Evolutionary conservation across 2,113 vertebrate species (phyloP).

Genomic region (Cricetomys ansorgei): DNA sequence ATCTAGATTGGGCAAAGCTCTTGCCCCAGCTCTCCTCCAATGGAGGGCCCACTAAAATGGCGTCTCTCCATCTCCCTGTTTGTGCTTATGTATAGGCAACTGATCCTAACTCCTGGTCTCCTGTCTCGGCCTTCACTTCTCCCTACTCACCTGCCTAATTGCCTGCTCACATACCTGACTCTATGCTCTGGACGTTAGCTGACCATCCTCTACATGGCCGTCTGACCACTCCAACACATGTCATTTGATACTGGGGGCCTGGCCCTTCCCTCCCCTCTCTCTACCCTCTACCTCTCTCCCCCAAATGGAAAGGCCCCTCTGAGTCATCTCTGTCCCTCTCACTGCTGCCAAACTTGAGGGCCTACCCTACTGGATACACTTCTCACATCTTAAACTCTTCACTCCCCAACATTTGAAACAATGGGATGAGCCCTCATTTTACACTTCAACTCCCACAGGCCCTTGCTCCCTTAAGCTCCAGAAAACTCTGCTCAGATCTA

Average conservation of each 20-base stretch:
- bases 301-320: not conserved
- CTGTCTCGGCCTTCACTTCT: not conserved
- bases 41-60: not conserved
- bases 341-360: not conserved
- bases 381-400: not conserved
- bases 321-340: not conserved
- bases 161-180: not conserved
- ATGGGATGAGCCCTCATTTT: not conserved
- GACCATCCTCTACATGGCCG: too few relatives aligned
- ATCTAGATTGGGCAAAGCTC: too few relatives aligned
- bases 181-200: not conserved
- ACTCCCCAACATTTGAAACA: not conserved
- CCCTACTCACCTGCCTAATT: not conserved
- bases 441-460: too few relatives aligned
- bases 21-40: not conserved
- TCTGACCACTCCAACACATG: not conserved
- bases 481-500: too few relatives aligned
- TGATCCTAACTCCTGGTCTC: not conserved
- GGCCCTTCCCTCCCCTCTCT: not conserved
- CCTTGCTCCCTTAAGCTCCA: too few relatives aligned
- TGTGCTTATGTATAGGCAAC: not conserved
- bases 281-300: not conserved
- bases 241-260: not conserved
- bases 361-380: not conserved
- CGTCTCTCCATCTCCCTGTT: not conserved